Conservation (phyloP, 2,797 vertebrate genomes). For the Diglossa cyanea region DNA sequence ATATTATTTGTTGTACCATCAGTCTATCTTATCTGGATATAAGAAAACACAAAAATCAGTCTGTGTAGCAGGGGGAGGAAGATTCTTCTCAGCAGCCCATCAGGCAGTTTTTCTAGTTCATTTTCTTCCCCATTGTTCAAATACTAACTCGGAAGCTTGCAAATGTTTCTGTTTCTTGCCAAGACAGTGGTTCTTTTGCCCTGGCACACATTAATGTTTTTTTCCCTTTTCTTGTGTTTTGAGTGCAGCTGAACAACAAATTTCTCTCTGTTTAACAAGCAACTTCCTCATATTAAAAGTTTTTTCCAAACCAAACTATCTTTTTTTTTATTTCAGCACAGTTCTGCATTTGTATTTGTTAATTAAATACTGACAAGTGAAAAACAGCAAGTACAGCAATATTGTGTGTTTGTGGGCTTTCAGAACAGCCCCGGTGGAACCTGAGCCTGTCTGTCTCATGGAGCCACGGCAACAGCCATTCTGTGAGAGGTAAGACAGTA, state of each 20-base stretch:
- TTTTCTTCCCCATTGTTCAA: constrained; percentile 53
- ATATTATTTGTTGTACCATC: not conserved
- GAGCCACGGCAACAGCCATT: fast-evolving
- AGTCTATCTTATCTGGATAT: not conserved
- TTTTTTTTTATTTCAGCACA: constrained; percentile 1
- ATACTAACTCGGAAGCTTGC: constrained; percentile 36
- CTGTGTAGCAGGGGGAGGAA: not conserved
- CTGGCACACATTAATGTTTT: constrained; percentile 38
- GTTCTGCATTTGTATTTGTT: constrained; percentile 1
- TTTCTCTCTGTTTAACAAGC: constrained; percentile 40
- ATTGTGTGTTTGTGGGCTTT: not conserved
- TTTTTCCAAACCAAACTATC: not conserved
- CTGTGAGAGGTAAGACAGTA: not conserved
- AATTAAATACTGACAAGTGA: not conserved
- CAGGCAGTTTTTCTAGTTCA: constrained; percentile 29
- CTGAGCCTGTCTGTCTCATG: not conserved
- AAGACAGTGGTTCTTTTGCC: constrained; percentile 53
- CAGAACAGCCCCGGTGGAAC: not conserved
- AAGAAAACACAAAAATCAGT: not conserved
- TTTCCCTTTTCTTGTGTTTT: constrained; percentile 33
- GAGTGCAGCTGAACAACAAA: constrained; percentile 63
- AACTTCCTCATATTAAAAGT: constrained; percentile 30
- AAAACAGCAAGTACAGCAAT: not conserved
- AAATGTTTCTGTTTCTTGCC: constrained; percentile 59
- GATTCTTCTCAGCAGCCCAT: constrained; percentile 11